Base-by-base conservation (phyloP, 2,113 vertebrate species). In the Scomber colias region DNA sequence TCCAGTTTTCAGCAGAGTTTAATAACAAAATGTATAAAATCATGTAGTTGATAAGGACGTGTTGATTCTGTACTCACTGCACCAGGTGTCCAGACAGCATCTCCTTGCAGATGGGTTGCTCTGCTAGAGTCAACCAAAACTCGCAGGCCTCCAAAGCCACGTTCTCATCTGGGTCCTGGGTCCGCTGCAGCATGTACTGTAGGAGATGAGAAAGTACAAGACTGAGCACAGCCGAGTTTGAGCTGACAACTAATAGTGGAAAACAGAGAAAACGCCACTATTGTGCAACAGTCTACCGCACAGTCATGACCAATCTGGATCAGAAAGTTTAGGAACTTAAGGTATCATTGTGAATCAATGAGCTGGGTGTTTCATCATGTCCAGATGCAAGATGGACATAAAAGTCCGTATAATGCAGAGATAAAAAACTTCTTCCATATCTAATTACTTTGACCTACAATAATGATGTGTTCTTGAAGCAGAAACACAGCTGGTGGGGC, bases 71-170 rank as follows among this genome's bases (percentile, higher is more conserved):
- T 59, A 95, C 95, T 97, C 93, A 99, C 97, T 98, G 97, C 88
- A 97, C 92, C 75, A 98, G 92, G 82, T 98, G 97, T 11, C 95
- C 96, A 0, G 97, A 96, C 57, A 99, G 94, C 77, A 96, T 96
- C 75, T 98, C 97, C 87, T 98, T 98, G 90, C 97, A 99, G 93
- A 99, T 96, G 15, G 97, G 97, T 67, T 99, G 97, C 87, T 99
- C 97, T 0, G 97, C 97, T 86, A 98, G 88, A 1, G 97, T 98
- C 90, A 99, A 92, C 97, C 97, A 99, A 90, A 99, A 99, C 92
- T 99, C 97, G 0, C 97, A 99, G 59, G 97, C 97, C 91, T 99
- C 97, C 30, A 99, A 92, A 12, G 97, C 95, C 89, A 99, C 97
- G 0, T 98, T 99, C 94, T 98, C 97, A 0, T 99, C 97, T 0